Conservation (phyloP, 2,888 invertebrate genomes). For the Troilus luridus region DNA sequence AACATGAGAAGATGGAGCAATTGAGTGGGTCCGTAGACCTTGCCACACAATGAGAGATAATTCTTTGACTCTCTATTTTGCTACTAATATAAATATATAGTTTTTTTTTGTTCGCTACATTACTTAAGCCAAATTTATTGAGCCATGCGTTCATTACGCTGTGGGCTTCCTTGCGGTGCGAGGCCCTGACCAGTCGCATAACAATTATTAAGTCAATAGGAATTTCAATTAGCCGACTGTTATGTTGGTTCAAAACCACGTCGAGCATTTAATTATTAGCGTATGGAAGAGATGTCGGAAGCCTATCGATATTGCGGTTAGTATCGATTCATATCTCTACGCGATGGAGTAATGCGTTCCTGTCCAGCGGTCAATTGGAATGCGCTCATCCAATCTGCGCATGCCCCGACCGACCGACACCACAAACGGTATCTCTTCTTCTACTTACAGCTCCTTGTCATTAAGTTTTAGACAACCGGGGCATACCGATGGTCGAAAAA, state of each 20-base stretch:
- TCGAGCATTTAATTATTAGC: slow-evolving; percentile 7
- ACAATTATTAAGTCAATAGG: slow-evolving; percentile 7
- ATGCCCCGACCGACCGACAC: neutral
- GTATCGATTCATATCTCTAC: slow-evolving; percentile 16
- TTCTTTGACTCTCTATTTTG: neutral
- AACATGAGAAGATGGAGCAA: too few relatives aligned
- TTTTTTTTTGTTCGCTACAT: neutral
- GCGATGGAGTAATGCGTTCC: neutral
- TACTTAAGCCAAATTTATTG: neutral
- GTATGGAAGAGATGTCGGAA: slow-evolving; percentile 1
- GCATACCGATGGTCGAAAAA: neutral
- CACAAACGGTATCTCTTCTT: slow-evolving; percentile 24
- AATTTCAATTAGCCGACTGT: slow-evolving; percentile 34
- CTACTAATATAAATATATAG: neutral
- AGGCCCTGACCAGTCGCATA: neutral
- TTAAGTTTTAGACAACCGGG: neutral
- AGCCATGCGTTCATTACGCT: neutral
- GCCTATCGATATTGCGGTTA: slow-evolving; percentile 35
- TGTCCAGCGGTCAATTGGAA: slow-evolving; percentile 45
- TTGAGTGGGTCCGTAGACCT: too few relatives aligned
- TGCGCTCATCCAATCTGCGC: neutral
- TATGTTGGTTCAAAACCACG: neutral
- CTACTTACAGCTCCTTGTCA: neutral
- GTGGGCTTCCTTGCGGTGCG: neutral
- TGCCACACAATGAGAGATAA: too few relatives aligned